Conservation (phyloP, 2,797 vertebrate species). For the Poliocrania exsul region DNA sequence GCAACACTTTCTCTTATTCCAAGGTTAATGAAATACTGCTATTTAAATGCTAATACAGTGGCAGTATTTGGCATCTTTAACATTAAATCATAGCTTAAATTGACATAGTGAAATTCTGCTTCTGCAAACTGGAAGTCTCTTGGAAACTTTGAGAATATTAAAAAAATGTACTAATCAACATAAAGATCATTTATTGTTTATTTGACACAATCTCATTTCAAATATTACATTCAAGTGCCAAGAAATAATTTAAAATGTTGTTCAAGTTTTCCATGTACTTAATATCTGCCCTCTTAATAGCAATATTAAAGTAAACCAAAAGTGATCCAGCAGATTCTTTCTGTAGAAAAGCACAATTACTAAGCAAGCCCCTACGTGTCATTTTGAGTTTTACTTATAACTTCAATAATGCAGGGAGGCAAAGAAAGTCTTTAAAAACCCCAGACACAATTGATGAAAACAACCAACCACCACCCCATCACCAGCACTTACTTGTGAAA, state of each 20-base stretch:
- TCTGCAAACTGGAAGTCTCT: neutral
- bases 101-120: neutral
- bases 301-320: neutral
- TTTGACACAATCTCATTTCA: neutral
- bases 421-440: neutral
- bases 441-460: neutral
- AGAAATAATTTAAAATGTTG: neutral
- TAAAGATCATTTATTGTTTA: neutral
- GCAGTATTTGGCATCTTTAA: neutral
- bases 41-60: neutral
- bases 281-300: neutral
- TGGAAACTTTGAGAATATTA: neutral
- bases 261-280: neutral
- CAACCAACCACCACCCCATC: neutral
- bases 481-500: constrained; percentile 57
- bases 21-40: neutral
- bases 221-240: neutral
- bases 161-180: neutral
- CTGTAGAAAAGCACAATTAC: neutral
- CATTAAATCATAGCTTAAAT: neutral
- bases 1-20: neutral
- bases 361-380: neutral
- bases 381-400: neutral
- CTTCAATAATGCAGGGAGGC: neutral
- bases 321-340: neutral